phyloP scores from a whole-genome alignment of 2,797 vertebrate species.

The Acipenser oxyrinchus region DNA sequence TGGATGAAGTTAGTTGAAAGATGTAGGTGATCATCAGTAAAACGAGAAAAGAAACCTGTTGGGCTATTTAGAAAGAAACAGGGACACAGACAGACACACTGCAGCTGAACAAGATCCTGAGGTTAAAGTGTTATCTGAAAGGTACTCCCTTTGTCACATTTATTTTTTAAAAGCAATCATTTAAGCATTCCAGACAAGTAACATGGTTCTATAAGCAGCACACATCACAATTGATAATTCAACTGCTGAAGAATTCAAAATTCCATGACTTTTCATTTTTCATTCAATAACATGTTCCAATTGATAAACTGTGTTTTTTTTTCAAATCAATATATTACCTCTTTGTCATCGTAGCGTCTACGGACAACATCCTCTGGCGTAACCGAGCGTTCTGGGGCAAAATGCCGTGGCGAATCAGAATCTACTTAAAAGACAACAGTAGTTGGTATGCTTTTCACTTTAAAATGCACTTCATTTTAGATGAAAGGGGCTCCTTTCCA shows the following conservation, averaged over 20 bases:
- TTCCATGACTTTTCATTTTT: background rate
- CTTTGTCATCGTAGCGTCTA: slow-evolving; percentile 89
- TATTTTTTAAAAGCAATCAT: too few species aligned
- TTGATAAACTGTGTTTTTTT: too few species aligned
- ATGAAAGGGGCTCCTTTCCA: too few species aligned
- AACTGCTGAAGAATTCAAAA: background rate
- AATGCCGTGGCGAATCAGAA: slow-evolving; percentile 85
- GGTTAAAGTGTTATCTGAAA: background rate
- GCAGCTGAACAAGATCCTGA: background rate
- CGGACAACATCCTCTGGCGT: slow-evolving; percentile 80
- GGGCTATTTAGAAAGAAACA: background rate
- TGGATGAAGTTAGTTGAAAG: too few species aligned
- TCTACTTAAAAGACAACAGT: slow-evolving; percentile 59
- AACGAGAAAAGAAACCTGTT: background rate
- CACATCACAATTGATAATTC: background rate
- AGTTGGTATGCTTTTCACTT: slow-evolving; percentile 6
- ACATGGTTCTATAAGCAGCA: too few species aligned
- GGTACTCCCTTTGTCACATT: background rate
- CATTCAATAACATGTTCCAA: too few species aligned
- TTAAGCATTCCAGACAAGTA: too few species aligned
- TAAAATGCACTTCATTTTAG: too few species aligned
- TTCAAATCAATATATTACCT: slow-evolving; percentile 59
- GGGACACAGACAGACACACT: background rate
- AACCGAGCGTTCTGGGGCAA: slow-evolving; percentile 76
- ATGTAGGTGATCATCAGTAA: too few species aligned